A percentile compares a stretch with the other conserved stretches of the same genome.
These are phyloP conservation scores for Halcyon leucocephala DNA, from an alignment of 2,797 vertebrate genomes.

Conservation along the genomic window DNA sequence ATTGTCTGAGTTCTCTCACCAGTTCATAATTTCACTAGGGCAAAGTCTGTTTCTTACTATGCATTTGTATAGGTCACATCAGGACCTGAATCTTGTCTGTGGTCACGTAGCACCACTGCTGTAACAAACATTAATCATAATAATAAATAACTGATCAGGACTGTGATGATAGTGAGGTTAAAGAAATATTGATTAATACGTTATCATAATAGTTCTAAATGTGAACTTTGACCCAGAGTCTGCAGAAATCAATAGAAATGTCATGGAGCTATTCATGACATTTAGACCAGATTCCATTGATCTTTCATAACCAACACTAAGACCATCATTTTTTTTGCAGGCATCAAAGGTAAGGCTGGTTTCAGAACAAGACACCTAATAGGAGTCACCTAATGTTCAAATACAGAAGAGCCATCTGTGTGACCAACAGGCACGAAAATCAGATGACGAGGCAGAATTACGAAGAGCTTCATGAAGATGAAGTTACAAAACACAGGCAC, in stretches of 20 bases:
- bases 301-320: neutral
- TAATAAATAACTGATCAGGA: neutral
- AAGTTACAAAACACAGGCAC: neutral
- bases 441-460: neutral
- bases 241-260: neutral
- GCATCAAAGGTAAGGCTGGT: neutral
- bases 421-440: neutral
- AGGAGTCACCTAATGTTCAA: neutral
- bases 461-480: neutral
- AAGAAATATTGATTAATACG: neutral
- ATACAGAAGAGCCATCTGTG: neutral
- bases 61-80: neutral
- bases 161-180: neutral
- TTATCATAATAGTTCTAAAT: neutral
- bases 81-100: neutral
- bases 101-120: slow-evolving; percentile 39
- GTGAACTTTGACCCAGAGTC: neutral
- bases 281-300: neutral
- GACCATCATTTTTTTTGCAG: neutral
- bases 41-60: slow-evolving; percentile 12
- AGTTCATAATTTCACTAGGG: neutral
- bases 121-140: neutral
- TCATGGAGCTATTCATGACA: neutral
- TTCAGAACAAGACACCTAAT: neutral
- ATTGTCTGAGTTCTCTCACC: neutral